These are phyloP conservation scores for Oreocharis arfaki DNA, from an alignment of 2,113 vertebrate species.

Conservation along the genomic window DNA sequence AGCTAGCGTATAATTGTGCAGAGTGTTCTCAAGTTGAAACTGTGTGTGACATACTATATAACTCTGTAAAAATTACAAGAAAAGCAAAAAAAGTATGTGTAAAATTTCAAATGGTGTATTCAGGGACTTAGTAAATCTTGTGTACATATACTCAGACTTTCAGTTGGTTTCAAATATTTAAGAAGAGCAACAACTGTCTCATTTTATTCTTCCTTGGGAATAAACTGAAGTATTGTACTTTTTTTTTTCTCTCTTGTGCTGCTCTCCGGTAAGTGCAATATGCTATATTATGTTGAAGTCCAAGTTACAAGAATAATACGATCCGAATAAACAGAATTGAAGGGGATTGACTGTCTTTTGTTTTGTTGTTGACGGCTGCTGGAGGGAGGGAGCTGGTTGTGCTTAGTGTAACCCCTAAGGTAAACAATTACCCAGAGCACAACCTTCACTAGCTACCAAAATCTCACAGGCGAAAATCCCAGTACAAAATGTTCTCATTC, in stretches of 20 bases:
- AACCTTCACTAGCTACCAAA: background rate
- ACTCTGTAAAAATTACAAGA: conserved; percentile 58
- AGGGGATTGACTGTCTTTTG: conserved; percentile 9
- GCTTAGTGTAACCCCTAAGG: background rate
- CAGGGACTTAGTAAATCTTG: conserved; percentile 68
- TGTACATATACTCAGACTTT: conserved; percentile 59
- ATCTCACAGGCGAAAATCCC: background rate
- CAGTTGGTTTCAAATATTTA: conserved; percentile 41
- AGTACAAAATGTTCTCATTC: background rate
- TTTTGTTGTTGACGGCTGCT: background rate
- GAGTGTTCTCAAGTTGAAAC: conserved; percentile 66
- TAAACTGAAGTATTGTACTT: conserved; percentile 48
- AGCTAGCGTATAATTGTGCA: conserved; percentile 66
- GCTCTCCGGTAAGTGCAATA: conserved; percentile 80
- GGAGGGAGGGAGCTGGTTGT: background rate
- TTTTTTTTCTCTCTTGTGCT: conserved; percentile 65
- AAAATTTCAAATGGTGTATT: conserved; percentile 70
- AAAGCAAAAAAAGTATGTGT: conserved; percentile 63
- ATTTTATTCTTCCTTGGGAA: conserved; percentile 17
- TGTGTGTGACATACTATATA: conserved; percentile 70
- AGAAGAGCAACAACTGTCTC: conserved; percentile 11
- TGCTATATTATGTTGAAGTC: conserved; percentile 55
- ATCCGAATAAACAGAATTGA: conserved; percentile 59
- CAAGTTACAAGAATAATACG: background rate
- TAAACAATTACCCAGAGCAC: background rate